Evolutionary conservation across 2,888 invertebrate species (phyloP).

Genomic region (Cryptus viduatorius): DNA sequence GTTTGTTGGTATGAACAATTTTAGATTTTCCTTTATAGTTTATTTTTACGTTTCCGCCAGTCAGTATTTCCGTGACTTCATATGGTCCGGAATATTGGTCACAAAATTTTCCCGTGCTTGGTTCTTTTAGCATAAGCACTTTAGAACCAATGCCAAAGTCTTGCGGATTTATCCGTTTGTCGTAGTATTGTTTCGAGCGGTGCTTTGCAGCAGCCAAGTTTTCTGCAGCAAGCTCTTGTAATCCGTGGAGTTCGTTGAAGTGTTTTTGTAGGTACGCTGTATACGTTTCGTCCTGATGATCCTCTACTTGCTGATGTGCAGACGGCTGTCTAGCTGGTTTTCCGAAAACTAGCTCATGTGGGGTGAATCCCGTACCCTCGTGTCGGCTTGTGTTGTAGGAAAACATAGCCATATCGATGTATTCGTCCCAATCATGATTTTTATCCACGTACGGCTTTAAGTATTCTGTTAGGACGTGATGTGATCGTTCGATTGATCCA

Average conservation of each 20-base stretch:
- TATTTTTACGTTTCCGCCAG: no score
- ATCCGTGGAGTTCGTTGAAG: neutral
- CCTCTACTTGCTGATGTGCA: neutral
- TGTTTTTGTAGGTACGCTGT: neutral
- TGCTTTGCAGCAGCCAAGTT: neutral
- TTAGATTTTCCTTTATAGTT: no score
- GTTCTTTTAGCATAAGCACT: no score
- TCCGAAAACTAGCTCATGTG: neutral
- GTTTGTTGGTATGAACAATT: no score
- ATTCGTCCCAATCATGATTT: no score
- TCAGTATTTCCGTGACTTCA: no score
- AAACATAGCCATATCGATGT: constrained; percentile 45
- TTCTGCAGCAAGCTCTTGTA: constrained; percentile 9
- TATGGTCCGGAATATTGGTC: no score
- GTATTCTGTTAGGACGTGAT: no score
- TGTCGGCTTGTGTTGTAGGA: neutral
- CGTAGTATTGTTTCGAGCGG: neutral
- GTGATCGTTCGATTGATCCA: no score
- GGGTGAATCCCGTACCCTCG: neutral
- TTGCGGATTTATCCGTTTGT: neutral
- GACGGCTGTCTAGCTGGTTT: neutral
- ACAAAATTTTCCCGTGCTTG: no score
- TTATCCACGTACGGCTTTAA: no score
- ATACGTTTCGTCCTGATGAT: neutral
- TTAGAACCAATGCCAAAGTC: neutral